phyloP scores from a whole-genome alignment of 2,113 vertebrate genomes.

The Nicator chloris region DNA sequence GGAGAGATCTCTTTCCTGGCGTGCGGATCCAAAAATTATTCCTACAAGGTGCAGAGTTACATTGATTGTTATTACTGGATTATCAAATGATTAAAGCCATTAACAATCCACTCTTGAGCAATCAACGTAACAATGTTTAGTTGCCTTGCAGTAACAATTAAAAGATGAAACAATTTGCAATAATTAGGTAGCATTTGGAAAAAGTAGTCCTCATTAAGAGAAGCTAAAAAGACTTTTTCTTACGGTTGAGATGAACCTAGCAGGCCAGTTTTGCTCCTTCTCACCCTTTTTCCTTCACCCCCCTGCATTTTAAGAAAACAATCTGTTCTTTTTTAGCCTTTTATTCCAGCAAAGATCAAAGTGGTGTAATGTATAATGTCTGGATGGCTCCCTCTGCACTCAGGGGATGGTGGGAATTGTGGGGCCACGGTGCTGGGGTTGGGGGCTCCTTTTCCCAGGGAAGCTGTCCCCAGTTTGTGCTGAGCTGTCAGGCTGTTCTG shows the following conservation, averaged over 20 bases:
- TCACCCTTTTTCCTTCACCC: not conserved
- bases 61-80: slow-evolving; percentile 73
- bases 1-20: not conserved
- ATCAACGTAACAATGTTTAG: slow-evolving; percentile 75
- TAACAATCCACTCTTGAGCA: slow-evolving; percentile 76
- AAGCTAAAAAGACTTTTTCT: slow-evolving; percentile 72
- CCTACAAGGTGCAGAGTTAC: slow-evolving; percentile 61
- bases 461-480: not conserved
- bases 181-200: slow-evolving; percentile 76
- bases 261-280: slow-evolving; percentile 19
- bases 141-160: slow-evolving; percentile 81
- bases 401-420: not conserved
- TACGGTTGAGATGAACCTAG: slow-evolving; percentile 57
- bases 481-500: not conserved
- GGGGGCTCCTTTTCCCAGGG: not conserved
- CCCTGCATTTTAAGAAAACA: slow-evolving; percentile 45
- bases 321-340: slow-evolving; percentile 53
- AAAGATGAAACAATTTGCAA: slow-evolving; percentile 75
- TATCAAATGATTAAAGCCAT: slow-evolving; percentile 77
- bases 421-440: accelerated
- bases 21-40: slow-evolving; percentile 41
- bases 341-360: slow-evolving; percentile 61
- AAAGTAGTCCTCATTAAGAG: slow-evolving; percentile 72
- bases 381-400: not conserved
- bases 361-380: not conserved